Evolutionary conservation across 2,113 vertebrate species (phyloP), one percentile per base, ranked within the genome.

Genomic region (Pleuronectes platessa): DNA sequence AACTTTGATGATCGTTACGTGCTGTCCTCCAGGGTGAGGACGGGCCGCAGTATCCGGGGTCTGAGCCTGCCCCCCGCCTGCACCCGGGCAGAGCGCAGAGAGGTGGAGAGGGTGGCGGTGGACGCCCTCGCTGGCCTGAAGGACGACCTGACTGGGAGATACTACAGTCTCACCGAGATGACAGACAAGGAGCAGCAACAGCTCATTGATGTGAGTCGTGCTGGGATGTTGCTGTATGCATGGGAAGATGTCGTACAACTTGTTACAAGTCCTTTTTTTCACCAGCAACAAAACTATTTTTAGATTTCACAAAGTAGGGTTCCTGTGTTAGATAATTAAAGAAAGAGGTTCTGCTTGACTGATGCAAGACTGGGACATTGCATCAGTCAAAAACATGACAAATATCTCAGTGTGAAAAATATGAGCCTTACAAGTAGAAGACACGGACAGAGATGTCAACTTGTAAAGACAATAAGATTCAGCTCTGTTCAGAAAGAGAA

Each of bases 1-100:
- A 67, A 92, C 4, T 99, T 99, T 0, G 98, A 99, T 18, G 96
- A 98, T 62, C 96, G 96, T 62, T 99, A 99, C 0, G 98, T 99
- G 79, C 92, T 99, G 83, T 99, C 98, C 0, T 99, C 97, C 0
- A 94, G 98, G 21, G 97, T 99, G 68, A 95, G 97, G 85, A 95
- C 94, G 0, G 93, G 94, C 11, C 92, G 94, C 65, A 94, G 94
- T 20, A 94, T 95, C 76, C 88, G 94, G 0, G 94, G 94, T 11
- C 90, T 95, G 55, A 94, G 94, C 70, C 77, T 95, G 27, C 94
- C 94, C 3, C 94, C 94, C 0, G 93, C 92, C 69, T 95, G 94
- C 83, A 93, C 93, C 15, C 89, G 94, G 0, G 94, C 94, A 0
- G 94, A 95, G 82, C 92, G 94, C n/a, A 65, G 94, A 42, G 94